Conservation (phyloP, 92 coral and sea anemone species). For the Porites divaricata region DNA sequence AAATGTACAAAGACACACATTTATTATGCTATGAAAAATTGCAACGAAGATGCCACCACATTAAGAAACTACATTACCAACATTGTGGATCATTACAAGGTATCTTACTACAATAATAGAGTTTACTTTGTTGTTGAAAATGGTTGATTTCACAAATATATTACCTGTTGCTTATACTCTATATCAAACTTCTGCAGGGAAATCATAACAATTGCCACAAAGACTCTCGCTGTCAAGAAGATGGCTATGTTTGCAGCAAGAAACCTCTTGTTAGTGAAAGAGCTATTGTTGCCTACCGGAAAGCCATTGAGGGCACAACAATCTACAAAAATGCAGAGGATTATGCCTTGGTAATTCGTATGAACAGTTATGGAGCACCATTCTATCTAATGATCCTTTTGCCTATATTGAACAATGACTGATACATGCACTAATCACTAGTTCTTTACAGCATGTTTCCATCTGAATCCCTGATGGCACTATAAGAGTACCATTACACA, state of each 20-base stretch:
- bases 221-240: background rate
- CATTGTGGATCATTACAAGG: slow-evolving; percentile 34
- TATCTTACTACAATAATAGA: background rate
- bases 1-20: background rate
- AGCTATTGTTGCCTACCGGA: background rate
- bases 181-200: too few species aligned
- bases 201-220: background rate
- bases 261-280: background rate
- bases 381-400: too few species aligned
- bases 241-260: background rate
- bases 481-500: too few species aligned
- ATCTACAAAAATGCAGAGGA: slow-evolving; percentile 23
- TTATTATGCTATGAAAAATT: slow-evolving; percentile 40
- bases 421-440: too few species aligned
- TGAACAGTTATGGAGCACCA: too few species aligned
- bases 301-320: background rate
- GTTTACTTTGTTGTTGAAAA: too few species aligned
- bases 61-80: slow-evolving; percentile 15
- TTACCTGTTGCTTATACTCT: too few species aligned
- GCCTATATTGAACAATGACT: too few species aligned
- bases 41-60: slow-evolving; percentile 33
- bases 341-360: background rate
- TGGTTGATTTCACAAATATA: too few species aligned
- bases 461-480: too few species aligned
- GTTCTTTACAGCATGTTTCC: too few species aligned